Base-by-base conservation (phyloP, 2,888 invertebrate species). In the Aspidiotus destructor region DNA sequence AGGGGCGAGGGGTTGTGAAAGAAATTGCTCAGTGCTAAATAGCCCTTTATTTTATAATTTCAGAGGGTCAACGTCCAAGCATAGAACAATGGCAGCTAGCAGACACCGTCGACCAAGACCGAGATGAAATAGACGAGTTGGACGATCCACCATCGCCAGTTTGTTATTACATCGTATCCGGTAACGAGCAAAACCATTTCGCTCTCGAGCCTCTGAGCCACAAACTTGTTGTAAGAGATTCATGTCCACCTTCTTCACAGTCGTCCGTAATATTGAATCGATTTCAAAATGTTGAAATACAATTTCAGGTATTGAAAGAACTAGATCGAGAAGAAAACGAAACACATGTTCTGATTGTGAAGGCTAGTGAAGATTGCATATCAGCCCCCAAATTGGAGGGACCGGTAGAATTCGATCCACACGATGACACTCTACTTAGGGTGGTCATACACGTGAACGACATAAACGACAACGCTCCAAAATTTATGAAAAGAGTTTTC, bases 111-210 rank as follows among this genome's bases (percentile, higher is more conserved):
- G 93, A 93, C 75, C 82, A 88, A 72, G 80, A 80, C 73, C 82
- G 88, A 72, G 80, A 81, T 73, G 91, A 88, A 74, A 84, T 90
- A 16, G 91, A 90, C 74, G 88, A 92, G 74, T 83, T 87, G 2
- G 89, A 89, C 72, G 88, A 89, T 73, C 87, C 88, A 0, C 83
- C 87, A 61, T 82, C 88, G 62, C 87, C 88, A 70, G 90, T 94
- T n/a, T 97, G 95, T 75, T 96, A 93, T 76, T 95, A 86, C 75
- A 89, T 96, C 62, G 84, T 93, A n/a, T 85, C 85, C 8, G 93
- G 93, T 13, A 90, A 93, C 75, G 86, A 86, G 17, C 83, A 84
- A 16, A 82, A 82, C 9, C 79, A 83, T 68, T 94, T 94, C 75
- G 79, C 81, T 61, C 76, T 94, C 28, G 85, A 92, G 74, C 83